A percentile compares a stretch with the other conserved stretches of the same genome.
These are phyloP conservation scores for Lepidurus packardi DNA, from an alignment of 1,140 invertebrate species.

Conservation along the genomic window DNA sequence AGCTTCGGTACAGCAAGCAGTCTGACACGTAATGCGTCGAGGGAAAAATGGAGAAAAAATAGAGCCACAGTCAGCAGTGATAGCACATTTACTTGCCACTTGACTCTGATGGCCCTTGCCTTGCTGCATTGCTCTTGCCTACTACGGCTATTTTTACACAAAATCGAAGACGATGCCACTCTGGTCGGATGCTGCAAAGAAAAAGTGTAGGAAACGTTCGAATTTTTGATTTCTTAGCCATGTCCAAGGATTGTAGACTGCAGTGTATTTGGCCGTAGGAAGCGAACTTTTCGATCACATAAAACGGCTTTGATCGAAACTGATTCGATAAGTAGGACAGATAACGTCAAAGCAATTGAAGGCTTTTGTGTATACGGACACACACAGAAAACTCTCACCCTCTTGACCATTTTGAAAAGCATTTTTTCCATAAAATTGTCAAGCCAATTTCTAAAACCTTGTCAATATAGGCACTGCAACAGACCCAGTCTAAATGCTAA, in stretches of 20 bases:
- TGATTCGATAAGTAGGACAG: neutral
- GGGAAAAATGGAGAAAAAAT: neutral
- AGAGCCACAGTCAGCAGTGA: slow-evolving; percentile 12
- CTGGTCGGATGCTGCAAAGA: neutral
- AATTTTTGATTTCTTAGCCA: no score
- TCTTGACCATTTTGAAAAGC: neutral
- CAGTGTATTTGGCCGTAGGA: no score
- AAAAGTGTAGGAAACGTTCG: no score
- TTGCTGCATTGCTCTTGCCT: neutral
- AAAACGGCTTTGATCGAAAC: no score
- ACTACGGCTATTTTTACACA: neutral
- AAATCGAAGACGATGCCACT: neutral
- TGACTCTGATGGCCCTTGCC: neutral
- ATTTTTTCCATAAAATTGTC: neutral
- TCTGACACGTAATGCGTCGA: neutral
- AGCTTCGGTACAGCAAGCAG: neutral
- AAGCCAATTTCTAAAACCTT: neutral
- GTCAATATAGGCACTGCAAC: neutral
- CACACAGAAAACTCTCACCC: neutral
- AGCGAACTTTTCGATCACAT: no score
- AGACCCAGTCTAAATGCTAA: neutral
- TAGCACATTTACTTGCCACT: neutral
- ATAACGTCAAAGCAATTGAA: neutral
- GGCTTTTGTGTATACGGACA: neutral
- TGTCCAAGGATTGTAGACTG: no score